Conservation (phyloP, 2,113 vertebrate species). For the Henicopernis longicauda region DNA sequence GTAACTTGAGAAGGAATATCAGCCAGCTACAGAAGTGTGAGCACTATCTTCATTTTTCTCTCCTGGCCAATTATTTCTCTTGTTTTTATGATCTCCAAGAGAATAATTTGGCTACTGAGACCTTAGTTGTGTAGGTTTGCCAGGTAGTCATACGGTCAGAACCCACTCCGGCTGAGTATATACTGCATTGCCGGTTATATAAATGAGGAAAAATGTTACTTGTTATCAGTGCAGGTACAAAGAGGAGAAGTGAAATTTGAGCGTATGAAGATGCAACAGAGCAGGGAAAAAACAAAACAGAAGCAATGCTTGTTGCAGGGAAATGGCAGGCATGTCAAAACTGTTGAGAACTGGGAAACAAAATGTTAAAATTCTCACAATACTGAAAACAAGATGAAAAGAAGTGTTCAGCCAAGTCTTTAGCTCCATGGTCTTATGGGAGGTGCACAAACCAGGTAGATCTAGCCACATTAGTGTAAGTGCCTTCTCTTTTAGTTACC, state of each 20-base stretch:
- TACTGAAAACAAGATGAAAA: background rate
- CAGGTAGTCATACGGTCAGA: background rate
- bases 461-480: background rate
- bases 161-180: background rate
- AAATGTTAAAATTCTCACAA: background rate
- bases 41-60: background rate
- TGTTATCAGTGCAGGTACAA: background rate
- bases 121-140: background rate
- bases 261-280: background rate
- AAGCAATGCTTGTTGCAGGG: background rate
- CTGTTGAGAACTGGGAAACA: background rate
- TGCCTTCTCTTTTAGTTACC: background rate
- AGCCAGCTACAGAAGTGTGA: background rate
- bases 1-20: background rate
- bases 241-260: background rate
- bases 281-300: fast-evolving
- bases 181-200: background rate
- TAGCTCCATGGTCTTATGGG: background rate
- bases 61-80: background rate
- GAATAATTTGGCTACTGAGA: background rate
- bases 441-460: background rate
- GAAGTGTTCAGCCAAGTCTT: background rate
- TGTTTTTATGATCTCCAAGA: background rate
- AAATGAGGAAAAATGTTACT: background rate
- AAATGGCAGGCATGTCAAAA: background rate